Evolutionary conservation across 2,113 vertebrate genomes (phyloP).

Genomic region (Peromyscus polionotus): DNA sequence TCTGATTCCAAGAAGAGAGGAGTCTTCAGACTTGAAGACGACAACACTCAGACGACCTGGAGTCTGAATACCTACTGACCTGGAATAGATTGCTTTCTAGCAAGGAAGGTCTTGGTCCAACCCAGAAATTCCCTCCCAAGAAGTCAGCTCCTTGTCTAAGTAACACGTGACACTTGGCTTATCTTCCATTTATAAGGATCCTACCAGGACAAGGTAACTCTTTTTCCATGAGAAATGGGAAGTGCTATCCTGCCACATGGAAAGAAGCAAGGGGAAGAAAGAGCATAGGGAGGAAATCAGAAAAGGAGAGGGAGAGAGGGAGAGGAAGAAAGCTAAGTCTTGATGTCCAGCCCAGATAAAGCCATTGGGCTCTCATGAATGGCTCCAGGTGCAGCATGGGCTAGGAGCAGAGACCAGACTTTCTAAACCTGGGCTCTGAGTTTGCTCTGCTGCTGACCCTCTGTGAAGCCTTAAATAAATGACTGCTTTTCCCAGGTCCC

Average conservation of each 20-base stretch:
- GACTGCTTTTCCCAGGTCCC: not conserved
- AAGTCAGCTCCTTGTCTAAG: not conserved
- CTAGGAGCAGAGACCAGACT: not conserved
- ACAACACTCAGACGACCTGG: not conserved
- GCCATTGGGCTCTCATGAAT: not conserved
- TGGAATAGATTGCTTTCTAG: not conserved
- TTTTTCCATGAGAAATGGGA: not conserved
- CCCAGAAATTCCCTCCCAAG: not conserved
- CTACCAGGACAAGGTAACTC: not conserved
- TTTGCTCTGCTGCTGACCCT: not conserved
- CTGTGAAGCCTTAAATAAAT: not conserved
- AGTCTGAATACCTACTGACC: not conserved
- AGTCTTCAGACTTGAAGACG: not conserved
- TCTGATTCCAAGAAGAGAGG: not conserved
- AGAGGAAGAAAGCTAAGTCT: not conserved
- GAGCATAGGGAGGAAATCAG: not conserved
- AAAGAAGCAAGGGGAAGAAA: not conserved
- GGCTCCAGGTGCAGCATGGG: not conserved
- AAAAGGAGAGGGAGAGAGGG: not conserved
- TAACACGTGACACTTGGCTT: not conserved
- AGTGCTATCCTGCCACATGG: not conserved
- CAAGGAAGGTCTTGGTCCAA: not conserved
- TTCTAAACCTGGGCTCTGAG: not conserved
- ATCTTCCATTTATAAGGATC: not conserved
- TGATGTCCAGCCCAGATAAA: not conserved